Base-by-base conservation (phyloP, 2,113 vertebrate species). In the Phalacrocorax pelagicus region DNA sequence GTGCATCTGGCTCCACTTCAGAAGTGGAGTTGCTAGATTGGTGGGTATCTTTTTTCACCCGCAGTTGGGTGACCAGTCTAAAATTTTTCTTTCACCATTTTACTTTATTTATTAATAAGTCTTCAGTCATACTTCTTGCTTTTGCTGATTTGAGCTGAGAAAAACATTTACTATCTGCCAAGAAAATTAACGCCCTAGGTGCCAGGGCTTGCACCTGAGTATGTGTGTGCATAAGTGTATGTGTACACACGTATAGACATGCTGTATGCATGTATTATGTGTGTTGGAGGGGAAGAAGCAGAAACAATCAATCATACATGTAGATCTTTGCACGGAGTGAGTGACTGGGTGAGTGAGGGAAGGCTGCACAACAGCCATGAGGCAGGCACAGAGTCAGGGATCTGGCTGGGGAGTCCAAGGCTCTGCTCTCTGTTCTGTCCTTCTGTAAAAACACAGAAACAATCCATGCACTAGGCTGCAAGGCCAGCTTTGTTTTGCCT, bases 371-470 rank as follows among this genome's bases (percentile, higher is more conserved):
- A 26, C 27, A 74, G 32, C 36, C 6, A 0, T 8, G 38, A 1
- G 1, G 26, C 0, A 0, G 10, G 29, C 20, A 52, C 0, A 0
- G 7, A 15, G 21, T 21, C 58, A 36, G 26, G 46, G 30, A 30
- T 12, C 22, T 66, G 38, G 7, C 30, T 67, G 46, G 40, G 26
- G 22, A 67, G 30, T 24, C 38, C 40, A 26, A 36, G 16, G 40
- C 54, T 72, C 27, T n/a, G 40, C 9, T 77, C 22, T 65, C 58
- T 58, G 26, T 32, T 73, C 72, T 73, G 30, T 15, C 3, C 10
- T 51, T 57, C 71, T 16, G 22, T 72, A 57, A 62, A 77, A 72
- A 32, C 4, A 59, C 18, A 49, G 26, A 78, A 72, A 61, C 26
- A 57, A 61, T 13, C 26, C 22, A 8, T 6, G 12, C 40, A n/a